phyloP scores from a whole-genome alignment of 2,797 vertebrate species.

The Falco naumanni region DNA sequence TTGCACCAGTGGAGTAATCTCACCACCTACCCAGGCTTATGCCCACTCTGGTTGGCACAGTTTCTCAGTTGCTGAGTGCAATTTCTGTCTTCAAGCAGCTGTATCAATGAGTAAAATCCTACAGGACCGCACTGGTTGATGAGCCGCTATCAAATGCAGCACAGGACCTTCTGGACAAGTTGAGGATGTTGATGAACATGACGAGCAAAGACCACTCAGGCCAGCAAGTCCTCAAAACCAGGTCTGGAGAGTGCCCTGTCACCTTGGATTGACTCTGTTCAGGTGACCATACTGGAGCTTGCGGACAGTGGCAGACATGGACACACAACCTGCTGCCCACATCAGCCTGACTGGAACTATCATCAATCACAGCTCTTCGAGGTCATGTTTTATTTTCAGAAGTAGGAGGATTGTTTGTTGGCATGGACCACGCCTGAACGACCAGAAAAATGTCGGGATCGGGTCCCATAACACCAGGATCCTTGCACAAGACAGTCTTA shows the following conservation, averaged over 20 bases:
- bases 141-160: background rate
- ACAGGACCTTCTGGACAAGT: background rate
- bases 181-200: background rate
- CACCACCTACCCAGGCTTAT: background rate
- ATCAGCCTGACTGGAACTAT: background rate
- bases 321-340: background rate
- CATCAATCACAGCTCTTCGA: background rate
- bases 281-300: background rate
- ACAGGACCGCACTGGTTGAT: background rate
- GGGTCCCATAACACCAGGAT: background rate
- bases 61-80: background rate
- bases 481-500: conserved; percentile 38
- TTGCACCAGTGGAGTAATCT: background rate
- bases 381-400: background rate
- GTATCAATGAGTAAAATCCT: background rate
- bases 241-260: background rate
- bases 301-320: background rate
- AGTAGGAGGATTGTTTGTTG: background rate
- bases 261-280: background rate
- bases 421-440: background rate
- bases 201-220: background rate
- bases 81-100: background rate
- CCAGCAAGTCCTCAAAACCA: background rate
- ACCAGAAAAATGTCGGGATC: conserved; percentile 37
- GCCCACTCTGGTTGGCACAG: background rate